Base-by-base conservation (phyloP, 2,888 invertebrate species). In the Synergus laeviventris region DNA sequence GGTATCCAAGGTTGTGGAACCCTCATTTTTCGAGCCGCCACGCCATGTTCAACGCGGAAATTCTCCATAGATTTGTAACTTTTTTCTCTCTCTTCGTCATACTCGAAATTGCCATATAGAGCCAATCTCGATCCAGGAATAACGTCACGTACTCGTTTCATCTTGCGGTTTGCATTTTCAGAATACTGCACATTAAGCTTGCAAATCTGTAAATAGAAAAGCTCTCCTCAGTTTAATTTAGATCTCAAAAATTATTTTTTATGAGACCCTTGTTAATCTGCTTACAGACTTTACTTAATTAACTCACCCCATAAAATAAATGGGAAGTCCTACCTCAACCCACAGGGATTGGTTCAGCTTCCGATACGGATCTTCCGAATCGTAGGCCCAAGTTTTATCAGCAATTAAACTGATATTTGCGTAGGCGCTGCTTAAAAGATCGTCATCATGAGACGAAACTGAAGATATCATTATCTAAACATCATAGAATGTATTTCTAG, bases 91-190 rank as follows among this genome's bases (percentile, higher is more conserved):
- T 94, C 94, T 81, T 93, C 92, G 77, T 93, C 92, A 90, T 92
- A 93, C 86, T 92, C 92, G 87, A 92, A 92, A 89, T 93, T 92
- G 85, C 93, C 93, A 87, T 93, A 92, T 81, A 91, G 91, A 75
- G 93, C 93, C 87, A 95, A 89, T 91, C 93, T 92, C 79, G 94
- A 94, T 81, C 92, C 91, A 8, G 95, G 94, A 84, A 95, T 94
- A 73, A 93, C 92, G 86, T 94, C 94, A 86, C 92, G 93, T 49
- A 94, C 94, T 80, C 92, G 93, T 86, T 92, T 90, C 45, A 91
- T 87, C 79, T 86, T 82, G 66, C 74, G 66, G 70, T 85, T 80
- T 83, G 83, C 83, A 84, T 85, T 83, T 86, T 89, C 85, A 74
- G 85, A 82, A 88, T 82, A 81, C 38, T 81, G 79, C 56, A 77